Conservation (phyloP, 2,113 vertebrate species). For the Fulmarus glacialis region DNA sequence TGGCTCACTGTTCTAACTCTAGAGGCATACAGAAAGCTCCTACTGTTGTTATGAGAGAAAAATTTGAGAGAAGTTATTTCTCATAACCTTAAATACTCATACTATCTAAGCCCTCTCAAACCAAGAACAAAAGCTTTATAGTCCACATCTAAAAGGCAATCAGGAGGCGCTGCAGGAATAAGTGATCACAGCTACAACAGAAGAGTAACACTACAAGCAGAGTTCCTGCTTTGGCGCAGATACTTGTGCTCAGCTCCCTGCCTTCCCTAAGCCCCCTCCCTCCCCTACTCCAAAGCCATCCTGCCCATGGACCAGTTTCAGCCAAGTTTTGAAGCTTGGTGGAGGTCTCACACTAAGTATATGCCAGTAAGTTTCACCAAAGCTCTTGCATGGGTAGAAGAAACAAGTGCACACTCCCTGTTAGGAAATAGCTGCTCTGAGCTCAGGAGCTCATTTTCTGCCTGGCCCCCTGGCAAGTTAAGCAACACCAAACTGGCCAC, state of each 20-base stretch:
- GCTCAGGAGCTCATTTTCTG: not conserved
- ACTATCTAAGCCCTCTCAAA: not conserved
- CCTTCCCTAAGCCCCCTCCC: not conserved
- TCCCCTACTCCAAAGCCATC: not conserved
- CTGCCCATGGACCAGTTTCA: not conserved
- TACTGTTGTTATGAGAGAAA: not conserved
- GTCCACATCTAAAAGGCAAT: not conserved
- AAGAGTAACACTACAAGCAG: not conserved
- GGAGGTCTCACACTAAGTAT: not conserved
- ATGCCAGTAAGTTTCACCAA: not conserved
- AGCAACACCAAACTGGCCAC: not conserved
- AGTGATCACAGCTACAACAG: not conserved
- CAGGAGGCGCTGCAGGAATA: not conserved
- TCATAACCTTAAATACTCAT: not conserved
- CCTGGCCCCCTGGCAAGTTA: not conserved
- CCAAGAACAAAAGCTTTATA: not conserved
- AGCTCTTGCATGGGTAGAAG: not conserved
- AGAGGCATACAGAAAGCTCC: not conserved
- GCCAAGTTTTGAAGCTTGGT: not conserved
- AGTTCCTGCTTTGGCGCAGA: not conserved
- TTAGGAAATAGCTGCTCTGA: not conserved
- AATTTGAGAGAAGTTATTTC: not conserved
- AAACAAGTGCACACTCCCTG: not conserved
- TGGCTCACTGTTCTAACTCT: not conserved
- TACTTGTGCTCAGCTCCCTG: not conserved